These are phyloP conservation scores for Sapayoa aenigma DNA, from an alignment of 2,113 vertebrate genomes.

Conservation along the genomic window DNA sequence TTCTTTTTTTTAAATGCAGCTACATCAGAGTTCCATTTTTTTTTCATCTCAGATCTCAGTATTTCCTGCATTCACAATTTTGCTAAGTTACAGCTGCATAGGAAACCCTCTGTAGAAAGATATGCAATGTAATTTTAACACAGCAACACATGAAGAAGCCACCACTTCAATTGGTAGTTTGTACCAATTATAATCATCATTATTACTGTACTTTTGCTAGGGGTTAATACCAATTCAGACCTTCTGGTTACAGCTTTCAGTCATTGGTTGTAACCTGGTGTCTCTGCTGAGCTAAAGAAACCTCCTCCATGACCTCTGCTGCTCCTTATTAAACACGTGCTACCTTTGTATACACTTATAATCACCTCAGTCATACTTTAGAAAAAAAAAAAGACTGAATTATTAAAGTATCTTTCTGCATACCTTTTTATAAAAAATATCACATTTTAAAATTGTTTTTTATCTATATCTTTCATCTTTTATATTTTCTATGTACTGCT, in stretches of 20 bases:
- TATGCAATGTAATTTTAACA: not conserved
- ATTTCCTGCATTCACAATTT: not conserved
- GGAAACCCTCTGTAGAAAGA: not conserved
- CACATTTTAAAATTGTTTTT: not conserved
- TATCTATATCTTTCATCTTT: not conserved
- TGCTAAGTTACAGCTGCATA: not conserved
- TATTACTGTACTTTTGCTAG: not conserved
- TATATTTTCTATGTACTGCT: not conserved
- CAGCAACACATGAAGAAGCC: not conserved
- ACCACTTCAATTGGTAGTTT: not conserved
- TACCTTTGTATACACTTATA: not conserved
- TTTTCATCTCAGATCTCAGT: not conserved
- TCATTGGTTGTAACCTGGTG: not conserved
- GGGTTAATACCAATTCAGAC: not conserved
- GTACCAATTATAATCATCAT: not conserved
- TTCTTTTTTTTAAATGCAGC: not conserved
- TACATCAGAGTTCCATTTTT: not conserved
- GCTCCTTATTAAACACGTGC: not conserved
- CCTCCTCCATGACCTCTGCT: not conserved
- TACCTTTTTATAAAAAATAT: not conserved
- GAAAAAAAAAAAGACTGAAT: not conserved
- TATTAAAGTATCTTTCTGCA: not conserved
- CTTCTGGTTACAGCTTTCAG: not conserved
- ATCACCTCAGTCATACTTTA: not conserved
- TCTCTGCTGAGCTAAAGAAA: not conserved